A percentile compares a stretch with the other conserved stretches of the same genome.
These are phyloP conservation scores for Thryonomys swinderianus DNA, from an alignment of 2,113 vertebrate species.

Conservation along the genomic window DNA sequence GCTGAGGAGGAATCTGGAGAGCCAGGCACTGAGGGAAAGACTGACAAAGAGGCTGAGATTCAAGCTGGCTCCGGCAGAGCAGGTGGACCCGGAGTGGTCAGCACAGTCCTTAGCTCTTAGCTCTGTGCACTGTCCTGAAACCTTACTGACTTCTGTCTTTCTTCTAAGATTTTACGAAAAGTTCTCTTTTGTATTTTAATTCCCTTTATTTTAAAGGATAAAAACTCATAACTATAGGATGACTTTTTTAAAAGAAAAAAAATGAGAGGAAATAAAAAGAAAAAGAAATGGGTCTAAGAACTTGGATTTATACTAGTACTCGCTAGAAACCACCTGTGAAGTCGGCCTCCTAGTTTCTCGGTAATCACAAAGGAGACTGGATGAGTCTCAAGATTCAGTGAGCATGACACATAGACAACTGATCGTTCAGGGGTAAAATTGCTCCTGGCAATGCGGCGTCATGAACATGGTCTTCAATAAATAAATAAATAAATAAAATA, in stretches of 20 bases:
- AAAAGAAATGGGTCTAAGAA: neutral
- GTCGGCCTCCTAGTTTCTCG: neutral
- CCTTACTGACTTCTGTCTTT: neutral
- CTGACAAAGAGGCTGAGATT: neutral
- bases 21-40: neutral
- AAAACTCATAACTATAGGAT: conserved; percentile 25
- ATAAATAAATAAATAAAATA: too few relatives aligned
- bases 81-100: neutral
- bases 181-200: neutral
- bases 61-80: neutral
- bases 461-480: neutral
- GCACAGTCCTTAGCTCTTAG: neutral
- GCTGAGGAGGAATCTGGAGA: too few relatives aligned
- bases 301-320: neutral
- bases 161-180: neutral
- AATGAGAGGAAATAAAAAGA: conserved; percentile 1
- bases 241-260: neutral
- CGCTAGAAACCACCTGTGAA: neutral
- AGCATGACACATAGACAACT: neutral
- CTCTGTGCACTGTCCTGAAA: neutral
- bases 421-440: neutral
- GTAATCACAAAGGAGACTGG: neutral
- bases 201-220: conserved; percentile 23
- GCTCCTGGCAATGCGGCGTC: neutral
- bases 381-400: neutral